Evolutionary conservation across 2,888 invertebrate genomes (phyloP).

Genomic region (Melanchra persicariae): DNA sequence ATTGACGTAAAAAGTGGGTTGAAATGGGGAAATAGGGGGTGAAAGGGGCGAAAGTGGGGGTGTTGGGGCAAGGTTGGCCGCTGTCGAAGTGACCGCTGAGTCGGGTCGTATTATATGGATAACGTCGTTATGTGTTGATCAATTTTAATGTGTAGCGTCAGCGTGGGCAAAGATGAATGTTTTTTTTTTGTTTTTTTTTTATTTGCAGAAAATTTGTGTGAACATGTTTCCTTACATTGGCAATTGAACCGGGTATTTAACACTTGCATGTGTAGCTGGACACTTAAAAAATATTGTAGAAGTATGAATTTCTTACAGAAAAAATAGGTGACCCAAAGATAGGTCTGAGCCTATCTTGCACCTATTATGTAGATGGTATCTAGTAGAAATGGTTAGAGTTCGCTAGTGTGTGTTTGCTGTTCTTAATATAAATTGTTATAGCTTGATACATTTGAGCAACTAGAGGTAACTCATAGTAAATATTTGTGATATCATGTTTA

Average conservation of each 20-base stretch:
- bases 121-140: slow-evolving; percentile 90
- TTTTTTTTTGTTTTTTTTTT: slow-evolving; percentile 42
- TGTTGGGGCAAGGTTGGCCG: slow-evolving; percentile 85
- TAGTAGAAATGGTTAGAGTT: too few species aligned
- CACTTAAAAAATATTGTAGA: too few species aligned
- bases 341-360: not conserved
- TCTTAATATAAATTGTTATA: not conserved
- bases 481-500: slow-evolving; percentile 8
- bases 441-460: not conserved
- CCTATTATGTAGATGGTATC: too few species aligned
- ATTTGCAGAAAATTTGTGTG: not conserved
- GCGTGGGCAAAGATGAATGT: slow-evolving; percentile 45
- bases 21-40: slow-evolving; percentile 71
- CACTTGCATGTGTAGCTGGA: not conserved
- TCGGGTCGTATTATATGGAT: slow-evolving; percentile 89
- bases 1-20: slow-evolving; percentile 90
- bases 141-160: slow-evolving; percentile 87
- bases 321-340: not conserved
- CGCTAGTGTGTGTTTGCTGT: not conserved
- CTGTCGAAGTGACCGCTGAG: slow-evolving; percentile 91
- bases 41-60: slow-evolving; percentile 65
- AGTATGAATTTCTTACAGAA: not conserved
- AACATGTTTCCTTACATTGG: not conserved
- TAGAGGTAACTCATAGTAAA: not conserved
- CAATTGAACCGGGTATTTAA: not conserved